Percentiles rank a stretch among this genome's conserved stretches.
These are phyloP conservation scores for Nyctibius bracteatus DNA, from an alignment of 2,113 vertebrate species.

Conservation along the genomic window DNA sequence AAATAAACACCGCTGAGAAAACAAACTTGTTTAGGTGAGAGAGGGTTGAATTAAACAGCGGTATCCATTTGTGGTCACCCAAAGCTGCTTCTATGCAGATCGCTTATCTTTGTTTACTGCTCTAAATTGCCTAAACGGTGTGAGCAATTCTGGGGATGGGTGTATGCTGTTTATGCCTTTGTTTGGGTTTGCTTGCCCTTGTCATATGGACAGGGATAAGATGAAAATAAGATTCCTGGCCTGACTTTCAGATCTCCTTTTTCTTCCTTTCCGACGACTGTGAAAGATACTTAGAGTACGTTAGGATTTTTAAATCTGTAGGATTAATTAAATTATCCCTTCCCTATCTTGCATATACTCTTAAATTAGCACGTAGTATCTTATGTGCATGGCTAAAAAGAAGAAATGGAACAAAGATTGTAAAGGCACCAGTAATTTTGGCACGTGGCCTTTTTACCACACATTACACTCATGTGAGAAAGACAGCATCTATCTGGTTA, in stretches of 20 bases:
- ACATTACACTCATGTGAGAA: not conserved
- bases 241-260: not conserved
- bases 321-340: not conserved
- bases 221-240: not conserved
- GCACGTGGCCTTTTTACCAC: not conserved
- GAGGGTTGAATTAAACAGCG: slow-evolving; percentile 39
- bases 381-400: not conserved
- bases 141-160: slow-evolving; percentile 48
- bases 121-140: slow-evolving; percentile 49
- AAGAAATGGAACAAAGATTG: not conserved
- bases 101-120: slow-evolving; percentile 57
- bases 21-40: slow-evolving; percentile 60
- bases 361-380: rapidly evolving
- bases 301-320: not conserved
- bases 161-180: slow-evolving; percentile 44
- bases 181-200: slow-evolving; percentile 26
- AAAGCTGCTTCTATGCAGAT: slow-evolving; percentile 55
- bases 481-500: not conserved
- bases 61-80: slow-evolving; percentile 56
- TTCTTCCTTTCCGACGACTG: not conserved
- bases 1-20: slow-evolving; percentile 55
- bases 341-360: not conserved
- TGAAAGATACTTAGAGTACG: not conserved
- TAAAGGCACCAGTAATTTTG: not conserved
- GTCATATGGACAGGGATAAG: not conserved